Evolutionary conservation across 2,113 vertebrate genomes (phyloP).

Genomic region (Pardalotus punctatus): DNA sequence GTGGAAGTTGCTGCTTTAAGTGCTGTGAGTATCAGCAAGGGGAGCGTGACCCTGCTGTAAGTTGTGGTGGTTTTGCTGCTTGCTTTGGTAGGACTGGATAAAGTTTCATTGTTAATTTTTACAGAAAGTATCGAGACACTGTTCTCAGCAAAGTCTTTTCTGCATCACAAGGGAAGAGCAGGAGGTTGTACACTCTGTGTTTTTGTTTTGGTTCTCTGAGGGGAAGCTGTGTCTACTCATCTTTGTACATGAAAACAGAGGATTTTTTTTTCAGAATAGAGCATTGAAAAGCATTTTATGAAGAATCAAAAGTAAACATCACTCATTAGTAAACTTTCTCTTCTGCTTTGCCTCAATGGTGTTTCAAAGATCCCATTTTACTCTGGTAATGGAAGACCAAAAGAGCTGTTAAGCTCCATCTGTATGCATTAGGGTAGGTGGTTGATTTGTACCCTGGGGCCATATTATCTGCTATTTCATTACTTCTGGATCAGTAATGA

Average conservation of each 20-base stretch:
- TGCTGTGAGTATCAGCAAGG: background rate
- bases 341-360: background rate
- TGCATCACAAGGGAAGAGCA: background rate
- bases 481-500: conserved; percentile 63
- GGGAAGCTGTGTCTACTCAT: background rate
- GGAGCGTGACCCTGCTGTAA: background rate
- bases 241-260: background rate
- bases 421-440: conserved; percentile 58
- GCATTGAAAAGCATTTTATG: background rate
- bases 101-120: background rate
- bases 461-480: conserved; percentile 59
- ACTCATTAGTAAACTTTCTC: background rate
- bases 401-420: conserved; percentile 50
- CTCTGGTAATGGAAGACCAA: conserved; percentile 10
- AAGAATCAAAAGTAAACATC: background rate
- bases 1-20: background rate
- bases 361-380: conserved; percentile 31
- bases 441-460: conserved; percentile 55
- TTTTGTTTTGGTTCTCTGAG: background rate
- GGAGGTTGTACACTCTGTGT: background rate
- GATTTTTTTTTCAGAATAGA: background rate
- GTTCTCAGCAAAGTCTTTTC: background rate
- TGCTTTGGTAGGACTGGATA: background rate
- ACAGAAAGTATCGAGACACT: rapidly evolving
- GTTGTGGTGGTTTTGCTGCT: background rate